Evolutionary conservation across 2,888 invertebrate genomes (phyloP), one percentile per base, ranked within the genome.

Genomic region (Pilophorus perplexus): DNA sequence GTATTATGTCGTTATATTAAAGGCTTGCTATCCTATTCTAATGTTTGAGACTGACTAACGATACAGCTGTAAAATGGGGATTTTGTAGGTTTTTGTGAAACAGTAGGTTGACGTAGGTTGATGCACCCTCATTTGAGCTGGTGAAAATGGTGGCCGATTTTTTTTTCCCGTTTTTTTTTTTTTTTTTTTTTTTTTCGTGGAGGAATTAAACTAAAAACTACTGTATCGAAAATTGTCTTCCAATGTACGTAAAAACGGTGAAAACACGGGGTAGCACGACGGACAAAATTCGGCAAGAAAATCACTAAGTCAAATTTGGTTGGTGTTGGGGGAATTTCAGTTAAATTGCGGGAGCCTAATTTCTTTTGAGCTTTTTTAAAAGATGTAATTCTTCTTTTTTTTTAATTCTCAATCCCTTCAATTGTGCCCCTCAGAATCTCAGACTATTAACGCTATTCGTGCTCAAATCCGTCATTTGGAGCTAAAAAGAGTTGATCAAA

Each of bases 1-100:
- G n/a, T n/a, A n/a, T n/a, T n/a, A n/a, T n/a, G n/a, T n/a, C n/a
- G n/a, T n/a, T 59, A 42, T 59, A 59, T 42, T 59, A 40, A 44
- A 42, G 44, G 59, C 59, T 42, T 40, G 64, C 64, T 64, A 50
- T 48, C 38, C 38, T 64, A 64, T 64, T 50, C 64, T 64, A 64
- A 64, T 64, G 64, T 64, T 64, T 64, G 64, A 64, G 64, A 64
- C 64, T 64, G 64, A 64, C 64, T 64, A 64, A 50, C 38, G 64
- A 50, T 64, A 64, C 64, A 64, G 64, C 25, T 33, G 37, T 50
- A 50, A 38, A 37, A 50, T 25, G 42, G 42, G 42, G 40, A 38
- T 38, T 23, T 59, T 14, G 25, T 28, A 42, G 23, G 59, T 25
- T 40, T 59, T 25, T n/a, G 40, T 40, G 38, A 46, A 22, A 46